Conservation (phyloP, 2,888 invertebrate genomes). For the Sesamia inferens region DNA sequence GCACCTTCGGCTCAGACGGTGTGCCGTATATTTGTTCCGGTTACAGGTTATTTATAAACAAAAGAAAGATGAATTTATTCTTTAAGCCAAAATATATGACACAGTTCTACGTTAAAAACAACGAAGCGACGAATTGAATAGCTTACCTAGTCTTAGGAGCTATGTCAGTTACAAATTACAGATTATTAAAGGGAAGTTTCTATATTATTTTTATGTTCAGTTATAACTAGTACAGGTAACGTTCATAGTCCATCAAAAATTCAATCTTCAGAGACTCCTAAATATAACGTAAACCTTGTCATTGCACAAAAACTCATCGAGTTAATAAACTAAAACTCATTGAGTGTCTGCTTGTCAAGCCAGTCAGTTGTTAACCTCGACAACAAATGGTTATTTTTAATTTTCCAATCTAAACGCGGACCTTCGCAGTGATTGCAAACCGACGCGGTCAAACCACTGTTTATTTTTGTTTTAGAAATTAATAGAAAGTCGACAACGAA, state of each 20-base stretch:
- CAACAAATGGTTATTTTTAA: constrained; percentile 68
- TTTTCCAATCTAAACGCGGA: constrained; percentile 66
- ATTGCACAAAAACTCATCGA: constrained; percentile 41
- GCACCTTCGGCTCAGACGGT: constrained; percentile 88
- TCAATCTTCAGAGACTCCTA: constrained; percentile 51
- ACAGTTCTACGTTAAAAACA: constrained; percentile 83
- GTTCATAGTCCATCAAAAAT: constrained; percentile 25
- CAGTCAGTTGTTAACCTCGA: constrained; percentile 71
- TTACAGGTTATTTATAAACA: constrained; percentile 88
- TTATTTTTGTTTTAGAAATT: constrained; percentile 70
- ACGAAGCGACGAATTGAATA: constrained; percentile 65
- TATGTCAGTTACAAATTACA: constrained; percentile 25
- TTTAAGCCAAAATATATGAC: constrained; percentile 84
- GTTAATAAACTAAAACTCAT: constrained; percentile 57
- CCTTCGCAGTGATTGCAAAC: constrained; percentile 71
- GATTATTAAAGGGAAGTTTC: constrained; percentile 57
- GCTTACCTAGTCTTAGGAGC: constrained; percentile 55
- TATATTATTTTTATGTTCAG: constrained; percentile 53
- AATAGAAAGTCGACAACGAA: constrained; percentile 63
- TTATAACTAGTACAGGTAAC: constrained; percentile 51
- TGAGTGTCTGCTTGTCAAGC: constrained; percentile 68
- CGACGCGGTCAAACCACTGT: constrained; percentile 66
- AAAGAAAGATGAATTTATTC: constrained; percentile 85
- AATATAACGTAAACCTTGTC: constrained; percentile 39
- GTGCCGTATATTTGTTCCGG: constrained; percentile 88